phyloP scores from a whole-genome alignment of 2,797 vertebrate genomes.

The Mormyrops attenuatus region DNA sequence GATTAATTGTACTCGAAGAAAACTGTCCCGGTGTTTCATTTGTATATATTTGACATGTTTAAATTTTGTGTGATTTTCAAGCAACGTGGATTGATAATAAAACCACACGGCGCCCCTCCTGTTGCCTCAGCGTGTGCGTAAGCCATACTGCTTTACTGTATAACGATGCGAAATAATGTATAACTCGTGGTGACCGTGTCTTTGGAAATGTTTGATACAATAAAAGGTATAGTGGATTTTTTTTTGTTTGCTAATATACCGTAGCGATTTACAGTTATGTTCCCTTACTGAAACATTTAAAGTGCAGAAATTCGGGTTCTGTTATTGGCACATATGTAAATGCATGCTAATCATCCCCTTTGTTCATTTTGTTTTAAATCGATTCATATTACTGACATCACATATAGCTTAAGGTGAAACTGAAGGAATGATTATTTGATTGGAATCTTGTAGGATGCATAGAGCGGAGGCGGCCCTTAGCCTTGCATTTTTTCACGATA shows the following conservation, averaged over 20 bases:
- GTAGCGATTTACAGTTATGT: background rate
- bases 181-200: background rate
- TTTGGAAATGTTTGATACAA: background rate
- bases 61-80: background rate
- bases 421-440: background rate
- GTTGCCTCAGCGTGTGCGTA: background rate
- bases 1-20: background rate
- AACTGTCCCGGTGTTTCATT: background rate
- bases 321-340: background rate
- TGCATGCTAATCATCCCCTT: background rate
- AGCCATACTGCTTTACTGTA: background rate
- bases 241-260: background rate
- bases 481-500: background rate
- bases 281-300: background rate
- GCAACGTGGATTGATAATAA: background rate
- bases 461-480: background rate
- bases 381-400: background rate
- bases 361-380: background rate
- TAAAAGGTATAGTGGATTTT: background rate
- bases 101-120: background rate
- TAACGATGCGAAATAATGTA: background rate
- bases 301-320: background rate
- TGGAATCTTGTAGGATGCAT: background rate
- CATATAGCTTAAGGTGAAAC: background rate
- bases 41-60: background rate